These are phyloP conservation scores for Dryadula phaetusa DNA, from an alignment of 2,888 invertebrate genomes.

Conservation along the genomic window DNA sequence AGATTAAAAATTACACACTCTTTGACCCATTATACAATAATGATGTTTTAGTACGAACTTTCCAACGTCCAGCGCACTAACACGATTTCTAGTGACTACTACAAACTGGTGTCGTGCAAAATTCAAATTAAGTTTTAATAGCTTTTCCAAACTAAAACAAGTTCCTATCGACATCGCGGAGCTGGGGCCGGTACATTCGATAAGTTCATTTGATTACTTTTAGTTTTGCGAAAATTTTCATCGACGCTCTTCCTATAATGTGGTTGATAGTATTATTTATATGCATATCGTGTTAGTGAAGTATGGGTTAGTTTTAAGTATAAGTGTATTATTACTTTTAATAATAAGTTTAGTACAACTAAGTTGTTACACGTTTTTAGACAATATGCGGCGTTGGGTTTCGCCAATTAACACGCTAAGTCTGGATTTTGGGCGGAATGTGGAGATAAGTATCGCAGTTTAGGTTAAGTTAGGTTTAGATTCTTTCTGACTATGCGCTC, in stretches of 20 bases:
- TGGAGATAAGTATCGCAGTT: too few relatives aligned
- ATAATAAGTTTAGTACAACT: too few relatives aligned
- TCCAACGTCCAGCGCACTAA: conserved; percentile 30
- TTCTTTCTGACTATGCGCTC: too few relatives aligned
- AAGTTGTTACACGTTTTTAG: too few relatives aligned
- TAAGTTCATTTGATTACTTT: conserved; percentile 31
- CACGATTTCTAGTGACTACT: conserved; percentile 38
- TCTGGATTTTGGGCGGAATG: too few relatives aligned
- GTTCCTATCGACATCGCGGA: conserved; percentile 26
- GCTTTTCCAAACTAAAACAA: conserved; percentile 42
- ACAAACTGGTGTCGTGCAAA: conserved; percentile 37
- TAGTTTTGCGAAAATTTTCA: conserved; percentile 23
- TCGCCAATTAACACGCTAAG: too few relatives aligned
- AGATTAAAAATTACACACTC: neutral
- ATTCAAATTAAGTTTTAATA: conserved; percentile 45
- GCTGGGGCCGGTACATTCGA: conserved; percentile 24
- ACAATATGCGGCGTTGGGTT: too few relatives aligned
- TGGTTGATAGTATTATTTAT: neutral
- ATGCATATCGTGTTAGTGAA: neutral
- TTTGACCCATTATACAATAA: neutral
- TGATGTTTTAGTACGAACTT: conserved; percentile 13
- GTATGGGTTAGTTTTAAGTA: too few relatives aligned
- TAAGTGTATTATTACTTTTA: too few relatives aligned
- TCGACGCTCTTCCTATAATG: neutral
- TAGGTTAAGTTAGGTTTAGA: too few relatives aligned